A percentile compares a stretch with the other conserved stretches of the same genome.
Evolutionary conservation across 2,113 vertebrate species (phyloP).

Genomic region (Bubo blakistoni): DNA sequence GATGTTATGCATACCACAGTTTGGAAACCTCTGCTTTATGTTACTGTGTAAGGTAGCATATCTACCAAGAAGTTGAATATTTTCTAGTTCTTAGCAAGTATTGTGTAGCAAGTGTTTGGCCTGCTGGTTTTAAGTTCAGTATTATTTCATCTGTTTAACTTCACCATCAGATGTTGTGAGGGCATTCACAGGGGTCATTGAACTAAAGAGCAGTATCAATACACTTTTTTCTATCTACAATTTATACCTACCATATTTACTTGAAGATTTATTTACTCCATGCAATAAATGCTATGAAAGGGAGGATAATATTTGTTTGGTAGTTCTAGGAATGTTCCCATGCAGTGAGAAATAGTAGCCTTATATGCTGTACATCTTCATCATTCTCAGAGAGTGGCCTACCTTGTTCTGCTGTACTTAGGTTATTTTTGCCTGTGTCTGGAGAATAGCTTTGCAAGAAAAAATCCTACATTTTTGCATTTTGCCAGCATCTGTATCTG

Average conservation of each 20-base stretch:
- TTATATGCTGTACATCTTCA: not conserved
- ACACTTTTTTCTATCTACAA: not conserved
- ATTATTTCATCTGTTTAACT: not conserved
- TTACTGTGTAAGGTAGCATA: not conserved
- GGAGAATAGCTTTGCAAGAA: not conserved
- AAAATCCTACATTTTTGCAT: not conserved
- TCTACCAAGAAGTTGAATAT: not conserved
- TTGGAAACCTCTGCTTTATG: not conserved
- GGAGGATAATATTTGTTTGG: not conserved
- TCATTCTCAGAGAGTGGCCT: not conserved
- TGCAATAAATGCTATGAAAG: not conserved
- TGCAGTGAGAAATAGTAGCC: not conserved
- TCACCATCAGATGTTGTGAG: not conserved
- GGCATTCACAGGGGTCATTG: not conserved
- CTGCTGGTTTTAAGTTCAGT: not conserved
- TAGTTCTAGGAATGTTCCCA: not conserved
- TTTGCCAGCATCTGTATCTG: not conserved
- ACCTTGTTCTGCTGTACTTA: not conserved
- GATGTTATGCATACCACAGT: accelerated
- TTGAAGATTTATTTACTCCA: not conserved
- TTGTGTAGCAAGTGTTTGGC: not conserved
- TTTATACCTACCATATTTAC: not conserved
- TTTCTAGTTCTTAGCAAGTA: not conserved
- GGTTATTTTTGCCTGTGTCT: not conserved
- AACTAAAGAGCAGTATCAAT: not conserved